Base-by-base conservation (phyloP, 2,797 vertebrate genomes). In the Schizothorax lantsangensis region DNA sequence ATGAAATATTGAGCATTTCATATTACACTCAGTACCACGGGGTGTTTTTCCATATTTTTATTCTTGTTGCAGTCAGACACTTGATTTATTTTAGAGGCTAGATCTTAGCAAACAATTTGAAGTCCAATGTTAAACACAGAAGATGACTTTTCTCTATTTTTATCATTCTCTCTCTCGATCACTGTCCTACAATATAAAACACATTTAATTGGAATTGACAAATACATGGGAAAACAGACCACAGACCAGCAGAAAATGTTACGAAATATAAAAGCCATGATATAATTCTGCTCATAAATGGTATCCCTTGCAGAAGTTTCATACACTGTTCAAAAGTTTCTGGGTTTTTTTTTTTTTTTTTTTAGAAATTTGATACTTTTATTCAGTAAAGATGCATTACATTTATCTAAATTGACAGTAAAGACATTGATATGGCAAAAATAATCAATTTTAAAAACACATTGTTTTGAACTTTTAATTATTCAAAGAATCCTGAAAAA, bases 11-110 rank as follows among this genome's bases (percentile, higher is more conserved):
- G 6, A 36, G 71, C n/a, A 30, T 73, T 83, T 72, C 5, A 73
- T 59, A 19, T 57, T 45, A 14, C 19, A 21, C 17, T 72, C 54
- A 45, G 26, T 49, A 47, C 71, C 54, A 36, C 30, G 3, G 54
- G 82, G 21, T 75, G 40, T 49, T 74, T 72, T 36, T 33, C 17
- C 36, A 21, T 45, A 62, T 45, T 74, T 83, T n/a, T 47, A 74
- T 43, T 84, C 6, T 64, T 36, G 40, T 23, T 33, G 15, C 26
- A 83, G 26, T 4, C 5, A 66, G 43, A 38, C 14, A 38, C 4
- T 75, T 73, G 3, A 72, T 57, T 62, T 80, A 33, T 64, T 80
- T 43, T 38, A 72, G 14, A 71, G 15, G 49, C 81, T 54, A 52
- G 9, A 75, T 33, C 15, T 75, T 33, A 11, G n/a, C 45, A 54